phyloP scores from a whole-genome alignment of 1,140 invertebrate species.

The Temnothorax curvispinosus region DNA sequence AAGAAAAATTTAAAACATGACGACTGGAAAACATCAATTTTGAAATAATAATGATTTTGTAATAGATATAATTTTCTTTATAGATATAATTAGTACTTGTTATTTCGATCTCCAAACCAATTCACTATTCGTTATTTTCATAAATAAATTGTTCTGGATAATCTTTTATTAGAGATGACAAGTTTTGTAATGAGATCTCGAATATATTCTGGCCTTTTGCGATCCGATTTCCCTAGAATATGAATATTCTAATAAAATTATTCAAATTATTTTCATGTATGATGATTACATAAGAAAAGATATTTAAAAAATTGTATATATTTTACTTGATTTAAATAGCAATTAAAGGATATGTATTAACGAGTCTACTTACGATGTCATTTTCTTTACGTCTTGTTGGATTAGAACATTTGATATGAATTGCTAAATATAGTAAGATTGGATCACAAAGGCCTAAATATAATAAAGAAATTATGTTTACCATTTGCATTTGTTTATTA shows the following conservation, averaged over 20 bases:
- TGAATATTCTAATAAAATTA: slow-evolving; percentile 22
- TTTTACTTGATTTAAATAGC: slow-evolving; percentile 7
- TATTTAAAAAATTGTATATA: neutral
- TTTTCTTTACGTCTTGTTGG: neutral
- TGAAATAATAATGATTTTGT: neutral
- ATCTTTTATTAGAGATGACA: neutral
- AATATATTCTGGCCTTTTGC: neutral
- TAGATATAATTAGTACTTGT: no score
- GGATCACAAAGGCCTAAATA: neutral
- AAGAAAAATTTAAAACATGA: neutral
- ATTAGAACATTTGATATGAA: slow-evolving; percentile 5
- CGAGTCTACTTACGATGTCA: neutral
- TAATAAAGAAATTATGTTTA: slow-evolving; percentile 37
- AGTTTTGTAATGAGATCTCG: neutral
- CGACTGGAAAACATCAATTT: neutral
- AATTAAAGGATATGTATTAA: neutral
- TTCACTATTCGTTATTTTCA: neutral
- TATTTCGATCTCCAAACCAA: neutral
- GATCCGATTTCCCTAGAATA: neutral
- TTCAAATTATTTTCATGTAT: neutral
- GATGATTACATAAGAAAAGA: neutral
- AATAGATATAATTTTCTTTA: neutral
- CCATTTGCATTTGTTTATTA: slow-evolving; percentile 39
- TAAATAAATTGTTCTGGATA: neutral
- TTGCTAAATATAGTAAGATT: neutral